These are phyloP conservation scores for Augiades crinisus DNA, from an alignment of 2,888 invertebrate genomes.

Conservation along the genomic window DNA sequence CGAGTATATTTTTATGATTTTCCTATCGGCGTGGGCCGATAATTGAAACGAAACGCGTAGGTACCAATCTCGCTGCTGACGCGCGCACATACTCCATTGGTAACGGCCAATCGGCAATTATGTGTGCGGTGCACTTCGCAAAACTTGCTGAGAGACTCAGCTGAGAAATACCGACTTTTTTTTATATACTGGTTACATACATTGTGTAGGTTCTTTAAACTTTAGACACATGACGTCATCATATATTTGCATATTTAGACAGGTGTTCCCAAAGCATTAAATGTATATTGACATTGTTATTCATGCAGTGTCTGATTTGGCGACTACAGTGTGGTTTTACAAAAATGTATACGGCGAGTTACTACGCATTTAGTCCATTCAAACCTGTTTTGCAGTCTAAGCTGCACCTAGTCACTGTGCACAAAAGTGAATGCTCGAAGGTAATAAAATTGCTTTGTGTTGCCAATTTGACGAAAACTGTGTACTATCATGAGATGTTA, in stretches of 20 bases:
- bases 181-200: too few relatives aligned
- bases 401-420: constrained; percentile 6
- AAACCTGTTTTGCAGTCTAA: constrained; percentile 4
- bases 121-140: neutral
- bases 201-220: constrained; percentile 9
- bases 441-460: constrained; percentile 28
- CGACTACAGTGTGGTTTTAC: neutral
- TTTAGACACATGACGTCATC: constrained; percentile 5
- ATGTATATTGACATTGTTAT: constrained; percentile 8
- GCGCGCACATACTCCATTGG: constrained; percentile 44
- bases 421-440: constrained; percentile 8
- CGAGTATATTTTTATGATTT: constrained; percentile 56
- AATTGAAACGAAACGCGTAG: constrained; percentile 45
- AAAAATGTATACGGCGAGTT: constrained; percentile 2
- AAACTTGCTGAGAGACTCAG: neutral
- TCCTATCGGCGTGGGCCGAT: constrained; percentile 49
- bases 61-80: constrained; percentile 50
- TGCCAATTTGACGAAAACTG: constrained; percentile 45
- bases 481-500: too few relatives aligned
- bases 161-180: too few relatives aligned
- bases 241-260: constrained; percentile 3
- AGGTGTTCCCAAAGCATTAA: constrained; percentile 7
- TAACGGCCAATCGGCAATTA: neutral
- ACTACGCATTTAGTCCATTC: constrained; percentile 1
- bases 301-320: neutral